These are phyloP conservation scores for Oophaga pumilio DNA, from an alignment of 2,113 vertebrate genomes.

Conservation along the genomic window DNA sequence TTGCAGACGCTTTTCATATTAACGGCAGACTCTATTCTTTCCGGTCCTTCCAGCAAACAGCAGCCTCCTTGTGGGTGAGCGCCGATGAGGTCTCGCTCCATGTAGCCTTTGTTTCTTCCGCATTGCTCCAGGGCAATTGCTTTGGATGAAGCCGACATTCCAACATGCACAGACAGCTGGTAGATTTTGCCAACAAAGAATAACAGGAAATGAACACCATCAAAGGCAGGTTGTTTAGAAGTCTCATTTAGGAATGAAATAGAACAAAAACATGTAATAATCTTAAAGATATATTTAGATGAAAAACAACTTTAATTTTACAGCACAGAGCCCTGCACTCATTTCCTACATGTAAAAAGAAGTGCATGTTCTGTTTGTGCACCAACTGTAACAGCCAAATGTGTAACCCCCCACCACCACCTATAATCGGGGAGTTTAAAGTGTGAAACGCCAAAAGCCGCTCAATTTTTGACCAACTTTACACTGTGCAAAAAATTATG, in stretches of 20 bases:
- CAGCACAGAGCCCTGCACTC: background rate
- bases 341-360: background rate
- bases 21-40: constrained; percentile 75
- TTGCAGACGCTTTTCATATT: constrained; percentile 75
- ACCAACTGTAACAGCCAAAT: no score
- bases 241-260: background rate
- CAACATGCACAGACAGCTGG: constrained; percentile 79
- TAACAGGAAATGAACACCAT: constrained; percentile 54
- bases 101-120: constrained; percentile 80
- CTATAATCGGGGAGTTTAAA: no score
- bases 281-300: background rate
- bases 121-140: constrained; percentile 79
- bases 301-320: background rate
- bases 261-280: background rate
- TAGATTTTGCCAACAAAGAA: constrained; percentile 51
- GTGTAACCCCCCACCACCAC: no score
- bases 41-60: constrained; percentile 76
- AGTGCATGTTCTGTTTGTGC: background rate
- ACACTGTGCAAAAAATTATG: no score
- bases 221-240: constrained; percentile 3
- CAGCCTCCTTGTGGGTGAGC: constrained; percentile 70
- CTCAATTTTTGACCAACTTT: no score
- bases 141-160: constrained; percentile 71
- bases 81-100: constrained; percentile 74
- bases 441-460: no score